Base-by-base conservation (phyloP, 1,140 invertebrate species). In the Teleogryllus occipitalis region DNA sequence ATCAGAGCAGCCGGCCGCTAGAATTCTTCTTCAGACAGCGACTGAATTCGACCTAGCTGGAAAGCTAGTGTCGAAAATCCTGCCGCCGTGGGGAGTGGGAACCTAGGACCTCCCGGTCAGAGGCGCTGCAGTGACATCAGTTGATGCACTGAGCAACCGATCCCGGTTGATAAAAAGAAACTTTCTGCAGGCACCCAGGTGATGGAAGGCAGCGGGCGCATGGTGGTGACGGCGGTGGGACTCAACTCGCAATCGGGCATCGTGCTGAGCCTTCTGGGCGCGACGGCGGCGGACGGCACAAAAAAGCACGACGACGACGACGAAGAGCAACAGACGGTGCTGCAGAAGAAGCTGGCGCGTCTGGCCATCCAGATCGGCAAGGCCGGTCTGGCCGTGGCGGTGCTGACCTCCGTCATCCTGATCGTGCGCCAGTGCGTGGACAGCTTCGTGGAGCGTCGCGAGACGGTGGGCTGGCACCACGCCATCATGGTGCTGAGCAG, bases 371-470 rank as follows among this genome's bases (percentile, higher is more conserved):
- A 18, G 10, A 65, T 65, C 54, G 54, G 10, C 10, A 92, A 65
- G 10, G 18, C 10, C 18, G 92, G 97, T 85, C 99, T 97, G 21
- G 96, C 95, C 54, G 98, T 99, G 84, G 98, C 98, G 81, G 94
- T 98, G 21, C 90, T 99, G 47, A 99, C 98, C 14, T 97, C 99
- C 80, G 89, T 99, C 80, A 98, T 99, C 86, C 90, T 99, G 81
- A 92, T 99, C 81, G 93, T 98, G 84, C 94, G 97, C 84, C 99
- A 99, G 88, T 97, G 96, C 87, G 91, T 99, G 81, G 90, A 90
- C 82, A 96, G 91, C 72, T 99, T 98, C 87, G 93, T 94, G 27
- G 90, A 95, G n/a, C 85, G 96, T 39, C 83, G 90, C 2, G 89
- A 92, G 83, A 85, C 87, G 27, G 96, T 94, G 93, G 92, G 92